A percentile compares a stretch with the other conserved stretches of the same genome.
phyloP scores from a whole-genome alignment of 2,113 vertebrate genomes.

The Tretioscincus oriximinensis region DNA sequence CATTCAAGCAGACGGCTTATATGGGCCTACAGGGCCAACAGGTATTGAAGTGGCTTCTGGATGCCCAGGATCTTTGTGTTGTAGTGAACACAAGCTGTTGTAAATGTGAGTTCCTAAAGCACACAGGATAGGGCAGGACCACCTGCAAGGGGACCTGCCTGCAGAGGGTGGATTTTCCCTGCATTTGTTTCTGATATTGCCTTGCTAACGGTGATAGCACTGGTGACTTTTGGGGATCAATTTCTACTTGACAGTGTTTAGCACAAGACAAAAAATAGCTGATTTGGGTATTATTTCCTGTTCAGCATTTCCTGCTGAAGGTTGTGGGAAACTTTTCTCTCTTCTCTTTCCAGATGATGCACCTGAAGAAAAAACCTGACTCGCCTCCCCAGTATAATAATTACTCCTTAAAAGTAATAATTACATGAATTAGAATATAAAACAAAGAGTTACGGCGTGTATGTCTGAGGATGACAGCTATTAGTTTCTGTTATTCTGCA shows the following conservation, averaged over 20 bases:
- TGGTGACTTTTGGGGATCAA: no score
- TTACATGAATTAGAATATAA: not conserved
- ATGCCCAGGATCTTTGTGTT: not conserved
- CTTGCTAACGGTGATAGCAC: no score
- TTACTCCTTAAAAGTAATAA: not conserved
- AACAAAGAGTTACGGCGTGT: not conserved
- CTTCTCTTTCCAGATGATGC: conserved; percentile 3
- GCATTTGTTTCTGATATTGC: not conserved
- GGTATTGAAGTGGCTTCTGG: not conserved
- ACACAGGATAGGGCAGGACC: no score
- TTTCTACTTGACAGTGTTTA: no score
- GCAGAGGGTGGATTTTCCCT: not conserved
- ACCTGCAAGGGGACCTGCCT: no score
- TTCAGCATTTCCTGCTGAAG: not conserved
- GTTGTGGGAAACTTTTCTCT: not conserved
- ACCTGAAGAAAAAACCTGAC: not conserved
- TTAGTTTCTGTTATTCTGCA: not conserved
- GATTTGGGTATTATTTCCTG: no score
- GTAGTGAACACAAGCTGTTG: no score
- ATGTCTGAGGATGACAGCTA: not conserved
- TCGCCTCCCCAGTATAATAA: not conserved
- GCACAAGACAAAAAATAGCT: no score
- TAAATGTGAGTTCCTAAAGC: no score
- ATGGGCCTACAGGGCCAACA: no score
- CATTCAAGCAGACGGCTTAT: no score